phyloP scores from a whole-genome alignment of 37 sponge, comb jelly and placozoan species.

The Halisarca cf. caerulea region DNA sequence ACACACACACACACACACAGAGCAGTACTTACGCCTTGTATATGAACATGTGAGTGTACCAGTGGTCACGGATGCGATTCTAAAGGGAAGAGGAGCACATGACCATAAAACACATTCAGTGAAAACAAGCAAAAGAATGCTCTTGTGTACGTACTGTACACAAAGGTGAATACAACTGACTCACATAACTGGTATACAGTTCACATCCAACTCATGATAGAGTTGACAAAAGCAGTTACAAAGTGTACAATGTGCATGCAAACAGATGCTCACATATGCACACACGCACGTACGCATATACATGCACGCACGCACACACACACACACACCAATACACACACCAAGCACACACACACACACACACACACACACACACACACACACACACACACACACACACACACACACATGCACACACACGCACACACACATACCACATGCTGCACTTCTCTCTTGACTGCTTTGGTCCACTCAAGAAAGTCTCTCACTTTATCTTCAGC shows the following conservation, averaged over 20 bases:
- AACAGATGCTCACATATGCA: too few relatives aligned
- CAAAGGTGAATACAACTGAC: too few relatives aligned
- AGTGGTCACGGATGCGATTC: conserved; percentile 28
- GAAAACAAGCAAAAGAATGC: too few relatives aligned
- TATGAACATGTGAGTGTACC: conserved; percentile 40
- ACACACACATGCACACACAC: not conserved
- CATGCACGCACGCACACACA: too few relatives aligned
- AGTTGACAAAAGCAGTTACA: too few relatives aligned
- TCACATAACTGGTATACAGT: too few relatives aligned
- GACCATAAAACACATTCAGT: not conserved
- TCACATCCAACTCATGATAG: too few relatives aligned
- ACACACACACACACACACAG: too few relatives aligned
- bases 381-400: not conserved
- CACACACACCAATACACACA: too few relatives aligned
- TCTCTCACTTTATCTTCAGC: conserved; percentile 85
- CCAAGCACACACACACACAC: not conserved
- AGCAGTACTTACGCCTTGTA: conserved; percentile 18
- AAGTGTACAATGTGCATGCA: too few relatives aligned
- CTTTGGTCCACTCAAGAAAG: conserved; percentile 74
- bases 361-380: conserved; percentile 9
- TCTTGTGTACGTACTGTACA: too few relatives aligned
- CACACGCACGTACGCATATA: too few relatives aligned
- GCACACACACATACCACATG: conserved; percentile 45
- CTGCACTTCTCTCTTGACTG: conserved; percentile 58
- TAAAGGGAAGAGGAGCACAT: not conserved